Evolutionary conservation across 2,888 invertebrate species (phyloP), one percentile per base, ranked within the genome.

Genomic region (Nebria salina): DNA sequence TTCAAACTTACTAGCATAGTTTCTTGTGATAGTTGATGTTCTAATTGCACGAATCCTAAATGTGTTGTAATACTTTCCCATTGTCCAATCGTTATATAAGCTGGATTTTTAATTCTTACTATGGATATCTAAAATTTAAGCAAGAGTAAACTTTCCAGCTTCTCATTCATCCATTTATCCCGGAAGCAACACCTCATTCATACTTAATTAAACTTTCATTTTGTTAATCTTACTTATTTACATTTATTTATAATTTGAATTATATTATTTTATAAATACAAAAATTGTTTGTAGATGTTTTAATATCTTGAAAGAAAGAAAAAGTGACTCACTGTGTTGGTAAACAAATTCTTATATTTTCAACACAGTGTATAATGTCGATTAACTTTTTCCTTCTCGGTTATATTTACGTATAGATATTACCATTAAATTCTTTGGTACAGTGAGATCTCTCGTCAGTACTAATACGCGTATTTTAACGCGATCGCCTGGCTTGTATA

Each of bases 31-130:
- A 88, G 82, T 81, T 87, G 86, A 83, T 88, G 86, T 82, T 88
- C 88, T 25, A 89, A 82, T 79, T 93, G 93, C 0, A 91, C 91
- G 75, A 94, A 87, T 2, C 94, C 94, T 26, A 91, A 89, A 82
- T 92, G 89, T 0, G 92, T 91, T 68, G 90, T 90, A 2, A 93
- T 88, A 74, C 91, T 90, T 34, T 88, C 88, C 94, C 94, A 95
- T 84, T 93, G 91, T 0, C 91, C 91, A 0, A 93, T 92, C 5
- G 92, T 90, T 0, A 92, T 90, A 1, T 92, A 93, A 0, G 90
- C 88, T 0, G 94, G 94, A 83, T 93, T 93, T 87, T 93, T 92
- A 13, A 94, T 89, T 91, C 92, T 92, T 75, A 94, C 89, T 85
- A 92, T 91, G 20, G 92, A 90, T 83, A 94, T 91, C 94, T 94